Evolutionary conservation across 1,140 invertebrate genomes (phyloP).

Genomic region (Nasonia vitripennis): DNA sequence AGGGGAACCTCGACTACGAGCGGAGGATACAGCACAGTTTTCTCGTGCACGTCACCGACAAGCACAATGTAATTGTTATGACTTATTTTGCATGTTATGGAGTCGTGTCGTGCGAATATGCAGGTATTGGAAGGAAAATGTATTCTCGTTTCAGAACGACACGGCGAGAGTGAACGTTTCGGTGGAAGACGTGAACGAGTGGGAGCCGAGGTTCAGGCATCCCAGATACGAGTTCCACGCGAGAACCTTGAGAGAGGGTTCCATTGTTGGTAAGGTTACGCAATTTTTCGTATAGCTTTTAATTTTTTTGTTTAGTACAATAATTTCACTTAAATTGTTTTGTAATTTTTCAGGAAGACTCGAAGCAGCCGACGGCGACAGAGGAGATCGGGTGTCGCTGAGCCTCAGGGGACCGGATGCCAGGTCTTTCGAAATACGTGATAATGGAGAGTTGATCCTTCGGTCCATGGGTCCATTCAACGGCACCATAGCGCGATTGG

Average conservation of each 20-base stretch:
- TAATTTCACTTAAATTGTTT: neutral
- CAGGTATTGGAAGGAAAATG: neutral
- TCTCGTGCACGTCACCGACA: conserved; percentile 90
- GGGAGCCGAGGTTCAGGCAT: conserved; percentile 92
- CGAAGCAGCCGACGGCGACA: conserved; percentile 87
- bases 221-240: conserved; percentile 89
- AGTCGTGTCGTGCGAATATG: neutral
- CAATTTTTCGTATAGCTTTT: conserved; percentile 49
- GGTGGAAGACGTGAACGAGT: conserved; percentile 93
- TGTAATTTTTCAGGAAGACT: conserved; percentile 77
- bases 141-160: conserved; percentile 81
- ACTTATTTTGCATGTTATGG: neutral
- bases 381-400: conserved; percentile 82
- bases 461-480: conserved; percentile 76
- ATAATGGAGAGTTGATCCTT: conserved; percentile 76
- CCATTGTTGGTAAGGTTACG: conserved; percentile 68
- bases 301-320: neutral
- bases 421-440: conserved; percentile 74
- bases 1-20: conserved; percentile 88
- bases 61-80: conserved; percentile 75
- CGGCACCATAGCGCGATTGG: conserved; percentile 78
- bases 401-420: conserved; percentile 84
- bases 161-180: conserved; percentile 84
- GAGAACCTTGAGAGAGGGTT: conserved; percentile 70
- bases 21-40: conserved; percentile 83